Evolutionary conservation across 2,797 vertebrate species (phyloP).

Genomic region (Erethizon dorsatum): DNA sequence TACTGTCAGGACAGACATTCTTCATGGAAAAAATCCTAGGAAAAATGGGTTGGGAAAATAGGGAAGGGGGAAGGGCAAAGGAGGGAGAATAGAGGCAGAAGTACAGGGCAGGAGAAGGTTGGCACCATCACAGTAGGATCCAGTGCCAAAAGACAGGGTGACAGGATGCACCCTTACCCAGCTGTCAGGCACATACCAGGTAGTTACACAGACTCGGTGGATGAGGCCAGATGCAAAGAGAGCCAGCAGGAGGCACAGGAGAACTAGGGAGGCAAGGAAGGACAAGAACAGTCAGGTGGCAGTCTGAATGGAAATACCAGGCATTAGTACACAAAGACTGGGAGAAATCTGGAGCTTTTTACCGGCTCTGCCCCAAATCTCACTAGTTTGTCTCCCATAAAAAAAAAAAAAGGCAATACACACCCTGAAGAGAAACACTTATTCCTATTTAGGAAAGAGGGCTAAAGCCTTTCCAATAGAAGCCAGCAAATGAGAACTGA

Average conservation of each 20-base stretch:
- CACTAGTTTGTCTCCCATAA: neutral
- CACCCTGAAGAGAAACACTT: neutral
- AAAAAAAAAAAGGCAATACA: neutral
- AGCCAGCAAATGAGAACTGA: neutral
- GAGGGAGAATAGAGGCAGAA: neutral
- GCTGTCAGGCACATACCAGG: constrained; percentile 88
- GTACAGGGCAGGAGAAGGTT: too few relatives aligned
- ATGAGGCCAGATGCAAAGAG: constrained; percentile 97
- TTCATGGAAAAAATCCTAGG: neutral
- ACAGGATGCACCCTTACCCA: neutral
- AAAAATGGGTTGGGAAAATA: neutral
- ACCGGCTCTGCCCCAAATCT: neutral
- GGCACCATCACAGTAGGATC: neutral
- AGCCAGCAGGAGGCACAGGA: constrained; percentile 94
- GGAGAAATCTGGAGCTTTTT: neutral
- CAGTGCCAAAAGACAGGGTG: neutral
- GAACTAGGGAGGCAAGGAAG: constrained; percentile 82
- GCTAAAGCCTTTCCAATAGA: neutral
- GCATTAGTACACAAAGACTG: neutral
- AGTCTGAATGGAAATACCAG: neutral
- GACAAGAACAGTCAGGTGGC: neutral
- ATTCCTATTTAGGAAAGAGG: neutral
- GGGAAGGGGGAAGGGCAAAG: neutral
- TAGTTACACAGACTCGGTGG: constrained; percentile 93
- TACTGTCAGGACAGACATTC: neutral